Base-by-base conservation (phyloP, 2,113 vertebrate species). In the Riparia riparia region DNA sequence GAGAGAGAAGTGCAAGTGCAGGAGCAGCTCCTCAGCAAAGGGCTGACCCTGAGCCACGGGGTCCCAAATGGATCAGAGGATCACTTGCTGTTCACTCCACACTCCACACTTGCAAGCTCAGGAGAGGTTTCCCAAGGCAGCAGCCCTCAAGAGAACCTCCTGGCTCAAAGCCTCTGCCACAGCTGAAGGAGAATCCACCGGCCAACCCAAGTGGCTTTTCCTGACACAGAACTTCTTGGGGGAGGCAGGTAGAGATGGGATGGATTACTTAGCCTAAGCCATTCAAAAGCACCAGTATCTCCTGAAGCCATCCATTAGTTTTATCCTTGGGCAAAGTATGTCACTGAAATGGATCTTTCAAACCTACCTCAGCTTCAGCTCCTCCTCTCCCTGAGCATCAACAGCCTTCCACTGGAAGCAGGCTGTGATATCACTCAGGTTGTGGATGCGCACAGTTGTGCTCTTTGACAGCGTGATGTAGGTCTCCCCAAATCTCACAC, bases 401-500 rank as follows among this genome's bases (percentile, higher is more conserved):
- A 9, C 6, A 63, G 58, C 13, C 58, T 42, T 72, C 74, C 58
- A 63, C 58, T 78, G 58, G 58, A 78, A 78, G 37, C 0, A 10
- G 49, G 20, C 97, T 54, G 98, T 97, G 94, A 98, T 93, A 19
- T 98, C 80, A 34, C 98, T 99, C 34, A 26, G 95, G 82, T 99
- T 99, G 90, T 97, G 80, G 88, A 99, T 98, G 77, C 95, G 91
- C 37, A 99, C 42, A 0, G 86, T 97, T 37, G 97, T 86, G 42
- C 44, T 86, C 73, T 63, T 98, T 39, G 98, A 94, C 96, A 99
- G 70, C 2, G 97, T 97, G 47, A 99, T 84, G 83, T 98, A 99
- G 5, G 99, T 99, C 82, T 98, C 98, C 78, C 98, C 98, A 24
- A 99, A 7, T 7, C 64, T 89, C 76, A 99, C 42, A 3, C 83